Percentiles rank a stretch among this genome's conserved stretches.
These are phyloP conservation scores for Drosophila ogumai DNA, from an alignment of 1,140 invertebrate genomes.

Conservation along the genomic window DNA sequence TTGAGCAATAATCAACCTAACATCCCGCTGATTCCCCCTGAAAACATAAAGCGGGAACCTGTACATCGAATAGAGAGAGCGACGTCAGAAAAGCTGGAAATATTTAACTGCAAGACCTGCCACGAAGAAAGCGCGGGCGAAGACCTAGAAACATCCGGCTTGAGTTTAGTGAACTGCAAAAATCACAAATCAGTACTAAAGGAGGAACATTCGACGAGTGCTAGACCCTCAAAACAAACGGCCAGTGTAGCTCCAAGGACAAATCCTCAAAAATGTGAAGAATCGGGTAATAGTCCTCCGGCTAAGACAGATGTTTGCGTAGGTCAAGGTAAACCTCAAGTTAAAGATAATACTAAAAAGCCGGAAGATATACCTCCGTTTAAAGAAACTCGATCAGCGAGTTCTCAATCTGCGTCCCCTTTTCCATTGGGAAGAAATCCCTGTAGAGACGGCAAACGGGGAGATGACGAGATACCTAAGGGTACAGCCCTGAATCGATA, in stretches of 20 bases:
- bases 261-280: not conserved
- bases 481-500: not conserved
- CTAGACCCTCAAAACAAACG: not conserved
- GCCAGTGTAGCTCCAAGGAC: no score
- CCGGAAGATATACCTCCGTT: not conserved
- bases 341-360: not conserved
- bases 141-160: no score
- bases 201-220: not conserved
- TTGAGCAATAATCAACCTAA: not conserved
- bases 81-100: not conserved
- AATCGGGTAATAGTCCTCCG: not conserved
- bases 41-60: not conserved
- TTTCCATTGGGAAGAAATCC: conserved; percentile 8
- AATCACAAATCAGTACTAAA: not conserved
- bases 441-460: not conserved
- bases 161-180: not conserved
- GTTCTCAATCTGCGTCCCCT: not conserved
- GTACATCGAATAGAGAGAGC: accelerated
- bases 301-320: no score
- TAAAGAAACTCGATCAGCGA: no score
- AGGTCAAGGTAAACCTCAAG: not conserved
- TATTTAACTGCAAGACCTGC: conserved; percentile 10
- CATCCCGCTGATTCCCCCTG: not conserved
- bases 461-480: not conserved
- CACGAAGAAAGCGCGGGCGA: not conserved